Conservation (phyloP, 2,113 vertebrate species). For the Oenanthe melanoleuca region DNA sequence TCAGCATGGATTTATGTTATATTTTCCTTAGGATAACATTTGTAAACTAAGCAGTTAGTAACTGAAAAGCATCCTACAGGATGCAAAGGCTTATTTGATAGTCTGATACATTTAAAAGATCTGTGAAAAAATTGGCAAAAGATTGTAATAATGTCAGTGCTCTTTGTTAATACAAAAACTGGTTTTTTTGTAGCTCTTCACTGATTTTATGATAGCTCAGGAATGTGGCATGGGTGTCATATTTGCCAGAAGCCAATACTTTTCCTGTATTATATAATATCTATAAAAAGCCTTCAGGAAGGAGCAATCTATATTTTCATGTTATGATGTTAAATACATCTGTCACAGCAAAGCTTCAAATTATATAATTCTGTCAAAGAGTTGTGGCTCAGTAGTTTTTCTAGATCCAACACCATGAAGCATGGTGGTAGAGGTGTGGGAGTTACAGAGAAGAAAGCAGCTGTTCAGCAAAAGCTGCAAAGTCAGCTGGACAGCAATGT, state of each 20-base stretch:
- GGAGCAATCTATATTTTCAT: not conserved
- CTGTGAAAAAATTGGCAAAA: not conserved
- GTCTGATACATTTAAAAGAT: not conserved
- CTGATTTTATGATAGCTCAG: not conserved
- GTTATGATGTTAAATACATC: not conserved
- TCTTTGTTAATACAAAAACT: not conserved
- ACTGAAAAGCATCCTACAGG: not conserved
- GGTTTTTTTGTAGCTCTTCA: not conserved
- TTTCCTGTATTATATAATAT: not conserved
- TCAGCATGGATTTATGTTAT: not conserved
- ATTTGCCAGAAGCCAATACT: not conserved
- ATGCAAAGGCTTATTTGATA: not conserved
- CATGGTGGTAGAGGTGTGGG: not conserved
- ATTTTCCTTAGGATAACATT: not conserved
- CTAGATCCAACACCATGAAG: not conserved
- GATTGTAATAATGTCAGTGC: rapidly evolving
- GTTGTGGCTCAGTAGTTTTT: not conserved
- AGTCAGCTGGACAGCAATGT: not conserved
- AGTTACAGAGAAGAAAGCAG: not conserved
- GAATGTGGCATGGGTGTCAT: not conserved
- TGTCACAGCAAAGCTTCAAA: not conserved
- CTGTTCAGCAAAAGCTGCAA: not conserved
- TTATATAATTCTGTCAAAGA: not conserved
- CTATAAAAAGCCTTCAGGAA: not conserved
- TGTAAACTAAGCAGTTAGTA: not conserved